Evolutionary conservation across 2,113 vertebrate species (phyloP), one percentile per base, ranked within the genome.

Genomic region (Malurus cyaneus): DNA sequence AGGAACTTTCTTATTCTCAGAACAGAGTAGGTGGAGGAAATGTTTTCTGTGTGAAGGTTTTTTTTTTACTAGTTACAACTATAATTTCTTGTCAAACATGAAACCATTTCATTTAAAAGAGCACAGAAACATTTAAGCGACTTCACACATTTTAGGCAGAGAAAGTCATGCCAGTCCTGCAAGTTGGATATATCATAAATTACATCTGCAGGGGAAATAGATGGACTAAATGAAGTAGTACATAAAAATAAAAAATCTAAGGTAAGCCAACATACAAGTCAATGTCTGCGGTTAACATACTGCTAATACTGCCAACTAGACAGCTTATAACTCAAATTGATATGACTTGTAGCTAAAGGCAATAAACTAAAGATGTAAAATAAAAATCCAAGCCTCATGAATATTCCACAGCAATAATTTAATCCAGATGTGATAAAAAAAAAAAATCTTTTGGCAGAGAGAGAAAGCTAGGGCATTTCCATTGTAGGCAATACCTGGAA

Each of bases 331-430:
- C 69, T 83, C 31, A 89, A 79, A 85, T 59, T 62, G 44, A 74
- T 52, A 46, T 36, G 18, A 64, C 8, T 1, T 69, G 19, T 46
- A 79, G 34, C 46, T 54, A 81, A 72, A 69, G 10, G 25, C 41
- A 86, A 88, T 62, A 96, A 81, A 90, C 10, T 12, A 92, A 71
- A 86, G 8, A 53, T 4, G 3, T 31, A 49, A 86, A 77, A 50
- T 42, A 47, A 73, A 64, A 88, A 49, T 4, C 10, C n/a, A 76
- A 80, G 15, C 13, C 25, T 94, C 29, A 47, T 88, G 46, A 96
- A 81, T 86, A 72, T 81, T 81, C 49, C 34, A 52, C 24, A 70
- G 56, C 26, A 93, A 76, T 69, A 86, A 79, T 52, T 89, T 79
- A 61, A 80, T 73, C 67, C 41, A 34, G 39, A 62, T 47, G 9